Evolutionary conservation across 2,113 vertebrate genomes (phyloP), one percentile per base, ranked within the genome.

Genomic region (Saccopteryx leptura): DNA sequence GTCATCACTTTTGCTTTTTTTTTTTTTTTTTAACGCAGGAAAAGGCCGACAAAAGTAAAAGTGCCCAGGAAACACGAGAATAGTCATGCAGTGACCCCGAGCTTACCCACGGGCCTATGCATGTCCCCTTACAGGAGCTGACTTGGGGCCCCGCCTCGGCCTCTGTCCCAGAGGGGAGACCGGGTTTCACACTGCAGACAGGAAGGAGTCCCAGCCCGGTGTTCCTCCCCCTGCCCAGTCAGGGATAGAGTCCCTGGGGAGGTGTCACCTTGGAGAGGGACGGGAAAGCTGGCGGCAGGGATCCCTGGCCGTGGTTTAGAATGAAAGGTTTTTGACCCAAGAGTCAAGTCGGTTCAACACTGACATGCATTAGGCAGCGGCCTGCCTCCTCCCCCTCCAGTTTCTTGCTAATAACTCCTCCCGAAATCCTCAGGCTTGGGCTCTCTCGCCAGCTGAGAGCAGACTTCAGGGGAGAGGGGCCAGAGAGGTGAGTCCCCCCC

Each of bases 321-420:
- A 74, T 39, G 7, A 48, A 78, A 87, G 48, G 48, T 28, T 93
- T 95, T 69, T 46, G 50, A 31, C 10, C 5, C 9, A 5, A 26
- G 24, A 56, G 17, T 19, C 8, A 79, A 89, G 63, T 60, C 13
- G 31, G 71, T 66, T 71, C 52, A 93, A 76, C 58, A 46, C 11
- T 14, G 80, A 9, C 21, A 2, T 1, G 0, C 9, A 2, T 4
- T 28, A 5, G 6, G 33, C 24, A 9, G 7, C 0, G 10, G 61
- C 23, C 50, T 14, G 72, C 81, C 82, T 54, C 50, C 15, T 1
- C 61, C 52, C 80, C 33, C 17, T 39, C 84, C 85, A 63, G 7
- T 58, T 65, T 76, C 85, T 69, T 87, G 90, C 76, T 61, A 7
- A 66, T 24, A 52, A 31, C 18, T 28, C 33, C 54, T 83, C 26